Percentiles rank a stretch among this genome's conserved stretches.
Evolutionary conservation across 2,797 vertebrate species (phyloP).

Genomic region (Hippopotamyrus pictus): DNA sequence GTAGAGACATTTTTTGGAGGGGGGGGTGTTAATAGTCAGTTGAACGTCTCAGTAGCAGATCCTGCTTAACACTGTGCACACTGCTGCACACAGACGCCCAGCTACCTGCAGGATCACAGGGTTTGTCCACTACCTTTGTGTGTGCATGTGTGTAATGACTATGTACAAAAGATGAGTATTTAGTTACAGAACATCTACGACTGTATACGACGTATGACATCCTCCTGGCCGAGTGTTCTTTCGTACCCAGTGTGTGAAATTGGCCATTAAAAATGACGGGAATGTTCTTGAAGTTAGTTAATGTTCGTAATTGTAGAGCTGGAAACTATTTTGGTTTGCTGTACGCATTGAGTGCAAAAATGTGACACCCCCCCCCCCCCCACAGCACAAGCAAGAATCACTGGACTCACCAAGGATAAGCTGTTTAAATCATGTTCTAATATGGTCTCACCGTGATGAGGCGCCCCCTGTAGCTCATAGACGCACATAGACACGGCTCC

Average conservation of each 20-base stretch:
- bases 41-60: neutral
- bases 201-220: neutral
- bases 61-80: neutral
- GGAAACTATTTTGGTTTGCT: neutral
- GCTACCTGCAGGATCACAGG: neutral
- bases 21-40: neutral
- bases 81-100: neutral
- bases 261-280: neutral
- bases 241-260: neutral
- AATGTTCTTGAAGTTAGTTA: neutral
- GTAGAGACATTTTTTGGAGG: neutral
- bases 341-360: neutral
- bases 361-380: neutral
- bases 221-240: neutral
- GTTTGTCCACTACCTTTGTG: neutral
- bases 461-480: neutral
- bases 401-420: neutral
- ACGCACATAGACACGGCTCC: neutral
- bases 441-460: neutral
- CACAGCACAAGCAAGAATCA: neutral
- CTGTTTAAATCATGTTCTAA: neutral
- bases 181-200: neutral
- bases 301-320: neutral
- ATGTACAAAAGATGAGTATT: conserved; percentile 2
- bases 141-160: conserved; percentile 1